Conservation (phyloP, 92 coral and sea anemone species). For the Umimayanthus chanpuru region DNA sequence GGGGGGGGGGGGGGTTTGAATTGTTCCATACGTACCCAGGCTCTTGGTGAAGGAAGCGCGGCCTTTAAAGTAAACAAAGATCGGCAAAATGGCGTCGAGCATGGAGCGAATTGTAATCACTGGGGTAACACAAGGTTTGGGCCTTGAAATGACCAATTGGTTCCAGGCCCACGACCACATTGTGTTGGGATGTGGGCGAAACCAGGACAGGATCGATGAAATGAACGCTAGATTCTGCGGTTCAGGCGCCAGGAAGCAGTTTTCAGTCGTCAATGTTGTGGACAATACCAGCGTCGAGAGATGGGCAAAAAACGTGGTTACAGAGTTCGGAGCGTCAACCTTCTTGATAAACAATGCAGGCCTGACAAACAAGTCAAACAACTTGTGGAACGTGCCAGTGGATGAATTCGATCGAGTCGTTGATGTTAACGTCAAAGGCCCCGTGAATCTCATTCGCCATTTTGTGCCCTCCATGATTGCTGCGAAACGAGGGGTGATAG, state of each 20-base stretch:
- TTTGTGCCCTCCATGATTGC: constrained; percentile 80
- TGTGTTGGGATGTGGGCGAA: constrained; percentile 74
- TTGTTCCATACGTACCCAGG: not conserved
- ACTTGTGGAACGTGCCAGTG: constrained; percentile 69
- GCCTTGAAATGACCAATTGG: constrained; percentile 78
- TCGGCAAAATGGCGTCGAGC: constrained; percentile 34
- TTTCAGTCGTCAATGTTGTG: constrained; percentile 51
- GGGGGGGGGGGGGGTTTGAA: not conserved
- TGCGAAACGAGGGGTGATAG: constrained; percentile 73
- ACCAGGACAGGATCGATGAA: constrained; percentile 56
- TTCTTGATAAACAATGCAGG: constrained; percentile 78
- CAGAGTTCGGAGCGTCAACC: constrained; percentile 72
- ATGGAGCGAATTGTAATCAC: constrained; percentile 62
- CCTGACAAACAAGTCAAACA: constrained; percentile 41
- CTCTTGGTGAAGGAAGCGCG: not conserved
- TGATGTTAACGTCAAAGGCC: constrained; percentile 78
- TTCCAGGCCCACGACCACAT: constrained; percentile 63
- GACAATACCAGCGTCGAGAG: constrained; percentile 54
- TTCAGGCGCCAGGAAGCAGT: constrained; percentile 57
- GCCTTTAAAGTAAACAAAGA: not conserved
- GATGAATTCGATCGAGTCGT: constrained; percentile 69
- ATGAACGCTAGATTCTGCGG: constrained; percentile 58
- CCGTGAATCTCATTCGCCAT: constrained; percentile 71
- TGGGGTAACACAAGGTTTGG: constrained; percentile 75
- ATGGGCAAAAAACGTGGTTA: constrained; percentile 58